Evolutionary conservation across 2,888 invertebrate species (phyloP), one percentile per base, ranked within the genome.

Genomic region (Dasysyrphus albostriatus): DNA sequence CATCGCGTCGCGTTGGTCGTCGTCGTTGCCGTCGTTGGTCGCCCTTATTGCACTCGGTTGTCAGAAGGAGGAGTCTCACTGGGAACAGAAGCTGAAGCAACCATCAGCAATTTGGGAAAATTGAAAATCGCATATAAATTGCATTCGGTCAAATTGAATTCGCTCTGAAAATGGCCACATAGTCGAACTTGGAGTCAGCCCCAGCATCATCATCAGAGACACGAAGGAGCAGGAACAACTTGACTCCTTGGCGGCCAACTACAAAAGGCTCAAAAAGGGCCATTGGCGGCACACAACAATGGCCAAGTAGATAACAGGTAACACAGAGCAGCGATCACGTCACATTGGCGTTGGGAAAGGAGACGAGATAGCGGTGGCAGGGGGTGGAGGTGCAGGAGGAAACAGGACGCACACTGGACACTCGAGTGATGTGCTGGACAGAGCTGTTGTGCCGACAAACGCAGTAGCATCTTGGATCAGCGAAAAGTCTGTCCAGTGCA

Each of bases 41-140:
- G 61, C 24, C 44, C 29, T 58, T 72, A 16, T 54, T 37, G 69
- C 24, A 69, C 24, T 39, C 24, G 69, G 19, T 9, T 69, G 24
- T 69, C 69, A 69, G 69, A 14, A 54, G 69, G 54, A 69, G 51
- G 69, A 69, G 69, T 54, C 54, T 54, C 32, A 6, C 54, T 77
- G 77, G 85, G 81, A 85, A 81, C 77, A 81, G 80, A 80, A 80
- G 70, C 77, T 49, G 49, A 5, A 65, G 65, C 75, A 69, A 29
- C 72, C 65, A 37, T 34, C 70, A 65, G 87, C 87, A 87, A 87
- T 87, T 87, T 87, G 83, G 83, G 83, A 83, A 87, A 87, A 87
- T 87, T 87, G 87, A 87, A 87, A 87, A 87, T 87, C 83, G 87
- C 70, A 87, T 75, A 87, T 87, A 87, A 87, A 87, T 87, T 87